Percentiles rank a stretch among this genome's conserved stretches.
phyloP scores from a whole-genome alignment of 2,888 invertebrate species.

The Globia sparganii region DNA sequence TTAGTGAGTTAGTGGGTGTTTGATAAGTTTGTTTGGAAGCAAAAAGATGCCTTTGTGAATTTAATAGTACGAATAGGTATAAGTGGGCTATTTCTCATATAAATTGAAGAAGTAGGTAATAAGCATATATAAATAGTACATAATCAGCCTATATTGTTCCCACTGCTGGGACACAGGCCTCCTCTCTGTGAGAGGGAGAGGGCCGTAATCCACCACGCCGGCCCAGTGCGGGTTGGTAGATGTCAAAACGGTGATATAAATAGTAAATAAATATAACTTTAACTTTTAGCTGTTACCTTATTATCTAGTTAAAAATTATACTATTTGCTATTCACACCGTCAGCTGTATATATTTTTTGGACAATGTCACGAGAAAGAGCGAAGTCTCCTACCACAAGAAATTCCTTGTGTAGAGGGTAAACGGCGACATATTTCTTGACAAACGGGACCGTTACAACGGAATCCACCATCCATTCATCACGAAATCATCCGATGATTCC shows the following conservation, averaged over 20 bases:
- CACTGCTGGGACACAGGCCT: too few species aligned
- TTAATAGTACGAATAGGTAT: too few species aligned
- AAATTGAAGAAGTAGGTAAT: background rate
- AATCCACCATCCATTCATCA: background rate
- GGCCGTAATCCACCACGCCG: too few species aligned
- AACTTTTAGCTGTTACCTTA: background rate
- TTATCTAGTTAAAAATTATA: background rate
- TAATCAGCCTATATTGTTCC: too few species aligned
- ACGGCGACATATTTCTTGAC: background rate
- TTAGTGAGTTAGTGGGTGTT: slow-evolving; percentile 1
- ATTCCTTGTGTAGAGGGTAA: background rate
- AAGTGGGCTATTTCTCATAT: background rate
- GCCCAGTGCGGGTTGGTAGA: too few species aligned
- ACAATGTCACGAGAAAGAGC: background rate
- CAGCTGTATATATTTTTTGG: too few species aligned
- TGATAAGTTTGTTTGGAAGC: background rate
- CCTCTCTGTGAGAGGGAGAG: too few species aligned
- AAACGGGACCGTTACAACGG: background rate
- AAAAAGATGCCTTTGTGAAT: background rate
- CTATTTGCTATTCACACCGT: background rate
- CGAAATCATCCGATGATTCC: background rate
- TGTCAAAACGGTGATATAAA: too few species aligned
- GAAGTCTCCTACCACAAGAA: background rate
- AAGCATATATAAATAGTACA: too few species aligned
- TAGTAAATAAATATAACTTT: too few species aligned